Evolutionary conservation across 2,888 invertebrate genomes (phyloP).

Genomic region (Brenthis daphne): DNA sequence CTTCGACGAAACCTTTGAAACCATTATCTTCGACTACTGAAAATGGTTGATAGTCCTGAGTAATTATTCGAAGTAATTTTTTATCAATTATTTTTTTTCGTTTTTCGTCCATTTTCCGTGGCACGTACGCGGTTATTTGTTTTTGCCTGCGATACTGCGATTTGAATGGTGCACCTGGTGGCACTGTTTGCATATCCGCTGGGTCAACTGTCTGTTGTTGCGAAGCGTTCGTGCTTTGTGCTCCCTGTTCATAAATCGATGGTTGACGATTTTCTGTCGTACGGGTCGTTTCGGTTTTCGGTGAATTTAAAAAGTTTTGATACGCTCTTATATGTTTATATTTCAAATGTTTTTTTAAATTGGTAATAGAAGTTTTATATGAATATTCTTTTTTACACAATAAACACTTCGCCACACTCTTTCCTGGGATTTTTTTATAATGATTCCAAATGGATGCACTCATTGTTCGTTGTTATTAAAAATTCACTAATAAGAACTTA

Average conservation of each 20-base stretch:
- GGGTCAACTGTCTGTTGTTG: too few relatives aligned
- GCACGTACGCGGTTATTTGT: not conserved
- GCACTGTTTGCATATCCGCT: too few relatives aligned
- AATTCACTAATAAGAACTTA: too few relatives aligned
- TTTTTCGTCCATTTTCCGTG: not conserved
- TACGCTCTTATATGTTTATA: not conserved
- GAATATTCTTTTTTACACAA: conserved; percentile 4
- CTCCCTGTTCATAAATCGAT: not conserved
- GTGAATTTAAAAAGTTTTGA: not conserved
- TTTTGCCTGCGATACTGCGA: not conserved
- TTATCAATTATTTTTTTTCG: conserved; percentile 5
- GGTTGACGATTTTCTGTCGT: too few relatives aligned
- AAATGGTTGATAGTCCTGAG: conserved; percentile 20
- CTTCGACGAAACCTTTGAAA: conserved; percentile 24
- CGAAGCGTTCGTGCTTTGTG: not conserved
- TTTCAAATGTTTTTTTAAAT: conserved; percentile 6
- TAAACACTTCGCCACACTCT: not conserved
- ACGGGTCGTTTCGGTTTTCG: not conserved
- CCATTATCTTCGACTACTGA: conserved; percentile 26
- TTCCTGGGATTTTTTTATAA: not conserved
- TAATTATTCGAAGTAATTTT: conserved; percentile 20
- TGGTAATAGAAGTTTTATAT: not conserved
- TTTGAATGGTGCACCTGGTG: too few relatives aligned
- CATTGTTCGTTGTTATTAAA: too few relatives aligned
- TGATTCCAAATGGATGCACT: not conserved